Base-by-base conservation (phyloP, 2,888 invertebrate species). In the Abscondita cerata region DNA sequence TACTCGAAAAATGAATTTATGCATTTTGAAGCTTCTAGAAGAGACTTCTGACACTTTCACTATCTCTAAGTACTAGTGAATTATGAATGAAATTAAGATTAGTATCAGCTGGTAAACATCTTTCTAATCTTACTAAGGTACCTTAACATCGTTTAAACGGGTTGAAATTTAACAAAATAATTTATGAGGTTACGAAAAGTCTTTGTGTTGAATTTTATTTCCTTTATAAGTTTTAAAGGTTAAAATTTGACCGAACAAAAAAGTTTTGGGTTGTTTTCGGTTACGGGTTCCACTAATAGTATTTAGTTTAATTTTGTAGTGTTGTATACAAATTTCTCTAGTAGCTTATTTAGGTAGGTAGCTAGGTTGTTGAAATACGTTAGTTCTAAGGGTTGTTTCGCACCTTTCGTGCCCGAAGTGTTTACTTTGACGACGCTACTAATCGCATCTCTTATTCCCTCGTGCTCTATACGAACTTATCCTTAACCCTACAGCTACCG, bases 361-460 rank as follows among this genome's bases (percentile, higher is more conserved):
- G 25, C 52, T 40, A 46, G 59, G 52, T 59, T 47, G 52, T 52
- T 52, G 52, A 53, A 61, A 52, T 56, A 55, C 56, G 61, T 48
- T 61, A 47, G 56, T 56, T 47, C 38, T 60, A 56, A 61, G 56
- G 61, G 56, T 47, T 61, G 55, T 52, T 61, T 61, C 56, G 56
- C 61, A 61, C 61, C 56, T 61, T 44, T 46, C 36, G 50, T 48
- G 54, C 51, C 51, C 51, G 41, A 54, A 60, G 59, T 60, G 59
- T 60, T 60, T 60, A 54, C 59, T 54, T 38, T 60, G 54, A 60
- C 59, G 59, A 60, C 59, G 50, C 50, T 60, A 54, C 59, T 60
- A 60, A 60, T 60, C 59, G 59, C 41, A 44, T 53, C 59, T 47
- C 48, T 53, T 59, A 59, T 53, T 53, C 54, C 54, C 59, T 40